phyloP scores from a whole-genome alignment of 2,113 vertebrate species.

The Psilopogon haemacephalus region DNA sequence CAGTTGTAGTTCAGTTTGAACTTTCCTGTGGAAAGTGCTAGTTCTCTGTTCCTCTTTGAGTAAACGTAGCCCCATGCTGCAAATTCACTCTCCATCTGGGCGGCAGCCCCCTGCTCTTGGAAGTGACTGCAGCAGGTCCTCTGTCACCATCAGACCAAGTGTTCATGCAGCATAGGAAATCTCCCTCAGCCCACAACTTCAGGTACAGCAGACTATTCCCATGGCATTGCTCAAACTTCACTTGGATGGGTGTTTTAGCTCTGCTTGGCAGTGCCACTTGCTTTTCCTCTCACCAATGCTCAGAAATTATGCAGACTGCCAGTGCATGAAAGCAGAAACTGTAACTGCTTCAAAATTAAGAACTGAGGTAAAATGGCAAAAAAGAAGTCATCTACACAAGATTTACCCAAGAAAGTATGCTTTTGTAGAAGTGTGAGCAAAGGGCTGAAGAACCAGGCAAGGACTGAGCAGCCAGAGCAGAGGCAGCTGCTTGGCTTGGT shows the following conservation, averaged over 20 bases:
- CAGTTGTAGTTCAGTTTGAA: background rate
- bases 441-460: background rate
- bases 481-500: background rate
- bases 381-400: background rate
- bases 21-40: background rate
- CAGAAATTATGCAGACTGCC: background rate
- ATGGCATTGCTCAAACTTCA: rapidly evolving
- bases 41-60: background rate
- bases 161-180: rapidly evolving
- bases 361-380: background rate
- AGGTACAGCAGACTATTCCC: background rate
- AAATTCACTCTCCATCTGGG: rapidly evolving
- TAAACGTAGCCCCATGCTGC: rapidly evolving
- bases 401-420: background rate
- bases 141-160: background rate
- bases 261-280: background rate
- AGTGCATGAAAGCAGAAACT: background rate
- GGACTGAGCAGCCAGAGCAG: background rate
- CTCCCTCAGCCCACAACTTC: rapidly evolving
- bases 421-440: background rate
- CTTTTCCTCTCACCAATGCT: background rate
- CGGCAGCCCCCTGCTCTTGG: background rate
- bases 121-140: background rate
- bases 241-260: background rate
- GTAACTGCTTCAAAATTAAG: background rate